These are phyloP conservation scores for Sceloporus tristichus DNA, from an alignment of 2,113 vertebrate genomes.

Conservation along the genomic window DNA sequence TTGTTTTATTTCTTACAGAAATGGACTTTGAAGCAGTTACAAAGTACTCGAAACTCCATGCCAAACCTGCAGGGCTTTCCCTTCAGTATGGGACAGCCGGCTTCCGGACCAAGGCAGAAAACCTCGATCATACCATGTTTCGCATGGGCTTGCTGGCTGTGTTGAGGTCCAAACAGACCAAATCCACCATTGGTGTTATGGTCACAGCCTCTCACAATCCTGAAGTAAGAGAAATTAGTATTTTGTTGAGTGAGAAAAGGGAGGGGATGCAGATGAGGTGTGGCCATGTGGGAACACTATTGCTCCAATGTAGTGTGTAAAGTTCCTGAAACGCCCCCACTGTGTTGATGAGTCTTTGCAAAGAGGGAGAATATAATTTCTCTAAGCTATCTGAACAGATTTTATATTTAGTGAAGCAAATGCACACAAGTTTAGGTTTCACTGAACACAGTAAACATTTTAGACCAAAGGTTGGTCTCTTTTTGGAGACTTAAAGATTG, in stretches of 20 bases:
- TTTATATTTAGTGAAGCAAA: too few species aligned
- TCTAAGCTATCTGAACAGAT: not conserved
- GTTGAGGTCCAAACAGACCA: slow-evolving; percentile 86
- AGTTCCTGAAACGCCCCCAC: not conserved
- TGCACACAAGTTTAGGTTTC: not conserved
- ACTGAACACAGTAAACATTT: not conserved
- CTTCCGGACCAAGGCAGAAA: slow-evolving; percentile 84
- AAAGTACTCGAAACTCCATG: slow-evolving; percentile 77
- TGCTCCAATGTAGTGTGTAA: not conserved
- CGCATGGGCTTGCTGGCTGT: slow-evolving; percentile 93
- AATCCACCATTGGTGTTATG: slow-evolving; percentile 90
- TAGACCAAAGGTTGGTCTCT: not conserved
- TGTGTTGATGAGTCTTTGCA: not conserved
- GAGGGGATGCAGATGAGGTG: too few species aligned
- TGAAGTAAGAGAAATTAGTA: slow-evolving; percentile 80
- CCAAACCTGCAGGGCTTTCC: slow-evolving; percentile 82
- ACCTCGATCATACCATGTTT: slow-evolving; percentile 94
- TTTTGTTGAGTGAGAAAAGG: not conserved
- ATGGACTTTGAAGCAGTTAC: slow-evolving; percentile 80
- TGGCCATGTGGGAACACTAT: too few species aligned
- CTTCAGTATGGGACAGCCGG: slow-evolving; percentile 95
- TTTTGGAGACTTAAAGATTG: too few species aligned
- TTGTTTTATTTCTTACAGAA: slow-evolving; percentile 35
- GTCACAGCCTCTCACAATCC: slow-evolving; percentile 98
- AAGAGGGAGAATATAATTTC: not conserved